These are phyloP conservation scores for Pituophis catenifer DNA, from an alignment of 2,113 vertebrate genomes.

Conservation along the genomic window DNA sequence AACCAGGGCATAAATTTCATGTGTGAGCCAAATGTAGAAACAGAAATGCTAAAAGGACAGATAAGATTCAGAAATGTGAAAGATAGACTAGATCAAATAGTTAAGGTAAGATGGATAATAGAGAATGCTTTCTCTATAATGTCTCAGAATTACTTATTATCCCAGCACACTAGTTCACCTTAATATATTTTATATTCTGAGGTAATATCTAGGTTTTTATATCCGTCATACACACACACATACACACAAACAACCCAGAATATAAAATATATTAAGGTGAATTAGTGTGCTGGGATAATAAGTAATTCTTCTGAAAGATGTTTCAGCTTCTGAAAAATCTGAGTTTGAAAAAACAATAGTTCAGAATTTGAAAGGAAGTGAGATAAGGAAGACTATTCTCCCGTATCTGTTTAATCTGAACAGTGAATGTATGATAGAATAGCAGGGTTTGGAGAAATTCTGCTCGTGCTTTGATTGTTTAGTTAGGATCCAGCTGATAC, in stretches of 20 bases:
- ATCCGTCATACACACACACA: too few relatives aligned
- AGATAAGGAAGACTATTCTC: not conserved
- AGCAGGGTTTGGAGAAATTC: not conserved
- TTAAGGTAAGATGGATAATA: not conserved
- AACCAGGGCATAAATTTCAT: not conserved
- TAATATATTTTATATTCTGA: not conserved
- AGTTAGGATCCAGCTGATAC: not conserved
- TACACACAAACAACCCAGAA: not conserved
- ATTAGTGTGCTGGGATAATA: not conserved
- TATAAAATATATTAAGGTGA: not conserved
- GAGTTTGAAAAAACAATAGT: not conserved
- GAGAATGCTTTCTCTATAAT: not conserved
- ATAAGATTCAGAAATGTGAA: not conserved
- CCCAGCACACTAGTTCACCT: not conserved
- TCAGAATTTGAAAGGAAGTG: not conserved
- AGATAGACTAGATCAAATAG: not conserved
- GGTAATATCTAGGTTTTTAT: too few relatives aligned
- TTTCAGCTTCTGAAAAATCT: not conserved
- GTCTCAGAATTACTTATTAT: not conserved
- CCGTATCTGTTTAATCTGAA: not conserved
- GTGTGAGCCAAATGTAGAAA: not conserved
- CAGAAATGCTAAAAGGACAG: not conserved
- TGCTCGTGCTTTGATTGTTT: not conserved
- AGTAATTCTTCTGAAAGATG: not conserved
- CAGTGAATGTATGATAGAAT: not conserved